These are phyloP conservation scores for Caenorhabditis plicata DNA, from an alignment of 2,888 invertebrate species.

Conservation along the genomic window DNA sequence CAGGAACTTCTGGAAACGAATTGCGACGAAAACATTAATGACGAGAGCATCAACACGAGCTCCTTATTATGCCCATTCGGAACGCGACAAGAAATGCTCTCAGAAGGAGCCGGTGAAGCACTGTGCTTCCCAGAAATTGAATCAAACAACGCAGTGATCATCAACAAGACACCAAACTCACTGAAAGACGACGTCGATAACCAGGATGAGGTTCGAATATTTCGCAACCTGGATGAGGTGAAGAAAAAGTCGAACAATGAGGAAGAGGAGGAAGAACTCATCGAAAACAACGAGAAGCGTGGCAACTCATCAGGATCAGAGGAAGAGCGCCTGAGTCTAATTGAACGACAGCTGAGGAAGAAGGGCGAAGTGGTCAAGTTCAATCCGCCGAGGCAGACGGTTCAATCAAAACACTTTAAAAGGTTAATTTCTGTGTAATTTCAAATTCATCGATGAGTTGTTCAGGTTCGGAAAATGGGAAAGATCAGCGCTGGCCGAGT, in stretches of 20 bases:
- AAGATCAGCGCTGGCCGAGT: conserved; percentile 38
- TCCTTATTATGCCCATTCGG: conserved; percentile 20
- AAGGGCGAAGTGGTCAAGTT: conserved; percentile 33
- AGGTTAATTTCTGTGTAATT: conserved; percentile 6
- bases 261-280: conserved; percentile 2
- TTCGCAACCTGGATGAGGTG: conserved; percentile 24
- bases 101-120: conserved; percentile 33
- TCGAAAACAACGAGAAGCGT: conserved; percentile 13
- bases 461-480: conserved; percentile 44
- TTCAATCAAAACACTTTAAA: conserved; percentile 31
- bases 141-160: background rate
- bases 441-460: background rate
- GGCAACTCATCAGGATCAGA: conserved; percentile 24
- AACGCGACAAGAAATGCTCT: no score
- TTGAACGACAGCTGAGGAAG: conserved; percentile 33
- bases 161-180: conserved; percentile 19
- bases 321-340: conserved; percentile 24
- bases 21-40: conserved; percentile 5
- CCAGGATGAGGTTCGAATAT: conserved; percentile 33
- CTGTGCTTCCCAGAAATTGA: conserved; percentile 16
- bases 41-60: conserved; percentile 22
- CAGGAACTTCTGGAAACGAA: conserved; percentile 6
- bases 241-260: background rate
- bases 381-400: conserved; percentile 32
- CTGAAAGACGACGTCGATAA: conserved; percentile 32